Base-by-base conservation (phyloP, 1,140 invertebrate species). In the Eriocheir sinensis region DNA sequence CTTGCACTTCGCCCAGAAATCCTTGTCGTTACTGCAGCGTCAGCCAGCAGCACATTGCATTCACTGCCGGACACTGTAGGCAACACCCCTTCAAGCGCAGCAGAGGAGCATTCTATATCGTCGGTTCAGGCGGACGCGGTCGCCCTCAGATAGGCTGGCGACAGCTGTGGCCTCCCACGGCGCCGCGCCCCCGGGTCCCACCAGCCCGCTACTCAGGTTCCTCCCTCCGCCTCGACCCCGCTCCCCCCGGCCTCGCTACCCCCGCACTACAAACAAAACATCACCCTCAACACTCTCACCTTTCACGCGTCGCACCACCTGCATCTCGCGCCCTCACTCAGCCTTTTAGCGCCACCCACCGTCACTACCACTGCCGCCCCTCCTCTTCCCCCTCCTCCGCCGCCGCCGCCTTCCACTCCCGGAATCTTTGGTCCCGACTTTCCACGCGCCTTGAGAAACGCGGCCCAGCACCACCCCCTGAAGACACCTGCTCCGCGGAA, bases 401-500 rank as follows among this genome's bases (percentile, higher is more conserved):
- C 38, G 34, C 6, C 79, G n/a, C 27, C 79, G 27, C 32, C 41
- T 53, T 41, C 44, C 40, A 36, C 81, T 15, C 91, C 91, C 41
- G 41, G 8, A 30, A 34, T 38, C 91, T 48, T 48, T n/a, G 17
- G 30, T 44, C 40, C 48, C 88, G 30, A 32, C 30, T 48, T 44
- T 48, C 36, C 40, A 44, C 36, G 41, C 41, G 79, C 36, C 80
- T 15, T 81, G 21, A 81, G 40, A 72, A 27, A 34, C 36, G 79
- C 79, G n/a, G 27, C 17, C 9, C 38, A 41, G 38, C 41, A 34
- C 88, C 32, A 36, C 15, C 21, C 17, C 81, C 91, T 53, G 36
- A 93, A 93, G 81, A 93, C 91, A 93, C 91, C 91, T 93, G 91
- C 91, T 93, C 91, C 81, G 40, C 15, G 91, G 91, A 93, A 93